phyloP scores from a whole-genome alignment of 2,113 vertebrate species.

The Malurus cyaneus region DNA sequence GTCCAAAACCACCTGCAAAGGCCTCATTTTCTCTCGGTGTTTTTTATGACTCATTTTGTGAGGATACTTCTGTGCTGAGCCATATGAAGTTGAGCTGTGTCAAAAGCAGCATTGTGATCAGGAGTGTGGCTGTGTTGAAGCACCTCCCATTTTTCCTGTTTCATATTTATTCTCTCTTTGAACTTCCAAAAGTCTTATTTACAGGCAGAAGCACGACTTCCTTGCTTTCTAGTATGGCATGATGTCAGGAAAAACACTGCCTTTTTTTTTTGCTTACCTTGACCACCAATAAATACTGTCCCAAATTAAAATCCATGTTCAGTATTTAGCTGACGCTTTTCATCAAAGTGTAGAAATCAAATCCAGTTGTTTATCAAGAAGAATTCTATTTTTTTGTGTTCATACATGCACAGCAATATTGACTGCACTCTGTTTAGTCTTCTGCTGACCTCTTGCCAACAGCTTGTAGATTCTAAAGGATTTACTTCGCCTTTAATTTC shows the following conservation, averaged over 20 bases:
- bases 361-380: neutral
- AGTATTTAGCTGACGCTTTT: neutral
- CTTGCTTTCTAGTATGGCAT: neutral
- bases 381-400: neutral
- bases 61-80: neutral
- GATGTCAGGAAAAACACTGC: neutral
- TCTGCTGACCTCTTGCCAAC: neutral
- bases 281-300: neutral
- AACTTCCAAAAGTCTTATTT: neutral
- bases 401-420: neutral
- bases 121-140: neutral
- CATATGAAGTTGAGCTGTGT: neutral
- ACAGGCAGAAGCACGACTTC: neutral
- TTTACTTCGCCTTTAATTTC: neutral
- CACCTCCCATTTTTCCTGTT: neutral
- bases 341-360: neutral
- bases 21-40: neutral
- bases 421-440: neutral
- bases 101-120: neutral
- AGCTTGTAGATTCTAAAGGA: neutral
- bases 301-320: neutral
- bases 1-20: neutral
- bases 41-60: neutral
- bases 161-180: neutral
- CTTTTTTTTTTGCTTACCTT: neutral